phyloP scores from a whole-genome alignment of 2,888 invertebrate genomes.

The Drosophila emarginata region DNA sequence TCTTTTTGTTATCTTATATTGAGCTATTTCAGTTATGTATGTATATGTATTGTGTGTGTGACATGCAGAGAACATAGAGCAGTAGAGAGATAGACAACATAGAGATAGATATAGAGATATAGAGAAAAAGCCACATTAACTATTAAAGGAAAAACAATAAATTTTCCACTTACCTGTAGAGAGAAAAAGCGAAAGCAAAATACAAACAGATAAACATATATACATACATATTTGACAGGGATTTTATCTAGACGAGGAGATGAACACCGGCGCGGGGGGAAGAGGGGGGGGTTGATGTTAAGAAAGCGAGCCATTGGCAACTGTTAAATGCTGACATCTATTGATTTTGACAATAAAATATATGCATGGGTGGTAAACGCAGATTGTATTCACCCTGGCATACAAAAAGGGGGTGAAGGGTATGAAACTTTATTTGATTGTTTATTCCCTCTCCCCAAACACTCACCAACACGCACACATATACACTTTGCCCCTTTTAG shows the following conservation, averaged over 20 bases:
- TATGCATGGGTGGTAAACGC: neutral
- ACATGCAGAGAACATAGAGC: neutral
- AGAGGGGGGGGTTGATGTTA: neutral
- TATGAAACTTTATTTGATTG: slow-evolving; percentile 15
- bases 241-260: slow-evolving; percentile 1
- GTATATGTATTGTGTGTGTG: slow-evolving; percentile 1
- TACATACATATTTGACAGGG: neutral
- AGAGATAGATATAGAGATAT: neutral
- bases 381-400: neutral
- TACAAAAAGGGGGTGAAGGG: slow-evolving; percentile 30
- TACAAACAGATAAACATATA: neutral
- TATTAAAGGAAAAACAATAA: neutral
- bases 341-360: slow-evolving; percentile 60
- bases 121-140: slow-evolving; percentile 4
- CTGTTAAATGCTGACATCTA: slow-evolving; percentile 63
- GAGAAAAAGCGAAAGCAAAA: neutral
- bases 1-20: slow-evolving; percentile 1
- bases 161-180: slow-evolving; percentile 10
- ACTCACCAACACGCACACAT: neutral
- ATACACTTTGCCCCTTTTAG: slow-evolving; percentile 6
- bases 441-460: neutral
- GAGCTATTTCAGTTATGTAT: neutral
- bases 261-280: neutral
- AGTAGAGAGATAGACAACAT: neutral
- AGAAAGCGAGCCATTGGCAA: slow-evolving; percentile 41